A percentile compares a stretch with the other conserved stretches of the same genome.
phyloP scores from a whole-genome alignment of 2,113 vertebrate genomes.

The Psilopsiagon aurifrons region DNA sequence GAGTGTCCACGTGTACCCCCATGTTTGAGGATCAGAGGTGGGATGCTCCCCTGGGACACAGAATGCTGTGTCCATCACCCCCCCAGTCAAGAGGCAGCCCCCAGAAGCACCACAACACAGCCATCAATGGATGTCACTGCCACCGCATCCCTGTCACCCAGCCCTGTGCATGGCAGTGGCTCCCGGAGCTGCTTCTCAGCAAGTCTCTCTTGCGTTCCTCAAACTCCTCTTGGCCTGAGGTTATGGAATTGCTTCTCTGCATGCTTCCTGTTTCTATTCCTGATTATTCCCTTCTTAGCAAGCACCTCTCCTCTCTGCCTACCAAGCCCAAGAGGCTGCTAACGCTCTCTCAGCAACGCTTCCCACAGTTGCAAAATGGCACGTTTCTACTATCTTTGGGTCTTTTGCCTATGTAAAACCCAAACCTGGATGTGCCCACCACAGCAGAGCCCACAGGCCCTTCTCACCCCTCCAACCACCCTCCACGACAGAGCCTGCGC shows the following conservation, averaged over 20 bases:
- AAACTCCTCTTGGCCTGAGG: background rate
- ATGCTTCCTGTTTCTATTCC: background rate
- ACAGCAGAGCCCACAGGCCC: background rate
- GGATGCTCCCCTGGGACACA: background rate
- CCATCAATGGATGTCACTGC: background rate
- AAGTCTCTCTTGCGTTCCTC: background rate
- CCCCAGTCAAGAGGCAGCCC: background rate
- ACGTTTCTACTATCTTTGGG: background rate
- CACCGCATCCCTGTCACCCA: background rate
- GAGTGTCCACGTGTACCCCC: background rate
- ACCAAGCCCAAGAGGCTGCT: background rate
- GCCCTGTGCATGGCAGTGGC: accelerated
- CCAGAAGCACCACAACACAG: background rate
- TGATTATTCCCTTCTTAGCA: background rate
- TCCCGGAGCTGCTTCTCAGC: background rate
- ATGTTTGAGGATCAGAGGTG: background rate
- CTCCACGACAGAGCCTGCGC: background rate
- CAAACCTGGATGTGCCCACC: background rate
- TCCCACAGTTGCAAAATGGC: background rate
- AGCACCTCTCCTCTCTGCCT: background rate
- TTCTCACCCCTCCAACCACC: background rate
- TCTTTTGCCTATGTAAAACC: background rate
- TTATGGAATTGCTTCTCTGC: background rate
- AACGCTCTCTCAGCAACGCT: constrained; percentile 1
- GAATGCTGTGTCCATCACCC: background rate